Base-by-base conservation (phyloP, 2,797 vertebrate genomes). In the Euphonia xanthogaster region DNA sequence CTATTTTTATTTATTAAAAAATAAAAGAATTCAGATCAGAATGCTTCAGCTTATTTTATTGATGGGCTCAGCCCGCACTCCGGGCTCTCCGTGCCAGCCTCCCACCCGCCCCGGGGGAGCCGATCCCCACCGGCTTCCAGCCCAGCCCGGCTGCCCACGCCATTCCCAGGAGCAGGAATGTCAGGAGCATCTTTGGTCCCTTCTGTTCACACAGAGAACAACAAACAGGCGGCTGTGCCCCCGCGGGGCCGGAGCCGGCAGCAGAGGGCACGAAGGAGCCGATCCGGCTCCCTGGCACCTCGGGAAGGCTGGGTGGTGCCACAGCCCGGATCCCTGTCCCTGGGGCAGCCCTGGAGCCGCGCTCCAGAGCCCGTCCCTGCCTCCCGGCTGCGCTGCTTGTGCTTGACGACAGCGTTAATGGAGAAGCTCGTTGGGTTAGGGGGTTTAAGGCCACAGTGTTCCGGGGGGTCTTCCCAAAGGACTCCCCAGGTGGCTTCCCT, bases 151-250 rank as follows among this genome's bases (percentile, higher is more conserved):
- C 45, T 63, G 35, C 67, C 86, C 72, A 3, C 4, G 37, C 35
- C n/a, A 11, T 57, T 60, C 90, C 84, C 90, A 14, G 44, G 27
- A 44, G 71, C 76, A 87, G 86, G 92, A 92, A 81, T 3, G n/a
- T 24, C 53, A 11, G 61, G 83, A 91, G 89, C 87, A 51, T 96
- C 97, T 97, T 97, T 97, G 95, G 97, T 97, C 96, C 96, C 92
- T 88, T 10, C 15, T 10, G 28, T 67, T 54, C 70, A 20, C 7
- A 1, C 47, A 33, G 12, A 53, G 42, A 60, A 35, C 71, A 53
- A 62, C 23, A 6, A 10, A 27, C 39, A 2, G 78, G 75, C 48
- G 20, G 60, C 15, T 23, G 22, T 16, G 72, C 30, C 30, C 31
- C 42, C 11, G 12, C 11, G 8, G 57, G n/a, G 65, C 55, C 9